Percentiles rank a stretch among this genome's conserved stretches.
Evolutionary conservation across 2,888 invertebrate species (phyloP).

Genomic region (Rhamnusium bicolor): DNA sequence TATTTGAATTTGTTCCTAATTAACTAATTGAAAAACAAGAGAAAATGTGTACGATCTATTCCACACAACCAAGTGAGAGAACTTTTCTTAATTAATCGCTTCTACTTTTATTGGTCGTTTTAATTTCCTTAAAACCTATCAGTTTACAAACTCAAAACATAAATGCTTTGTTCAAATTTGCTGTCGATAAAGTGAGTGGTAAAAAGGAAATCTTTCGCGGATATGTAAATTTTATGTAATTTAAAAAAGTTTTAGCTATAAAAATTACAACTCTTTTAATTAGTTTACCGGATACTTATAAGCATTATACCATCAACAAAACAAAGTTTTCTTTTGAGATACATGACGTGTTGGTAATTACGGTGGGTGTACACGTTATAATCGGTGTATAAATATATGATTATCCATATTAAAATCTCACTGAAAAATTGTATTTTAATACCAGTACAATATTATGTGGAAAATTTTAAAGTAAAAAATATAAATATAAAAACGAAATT

Average conservation of each 20-base stretch:
- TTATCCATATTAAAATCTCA: no score
- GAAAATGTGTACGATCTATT: constrained; percentile 21
- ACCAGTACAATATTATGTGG: no score
- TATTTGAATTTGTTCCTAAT: constrained; percentile 56
- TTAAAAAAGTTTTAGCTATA: not conserved
- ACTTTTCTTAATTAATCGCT: constrained; percentile 33
- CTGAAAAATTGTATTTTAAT: no score
- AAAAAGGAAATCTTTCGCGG: not conserved
- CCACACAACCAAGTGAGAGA: constrained; percentile 20
- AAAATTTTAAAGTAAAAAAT: no score
- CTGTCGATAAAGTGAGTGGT: not conserved
- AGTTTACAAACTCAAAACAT: constrained; percentile 9
- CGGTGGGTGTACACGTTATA: no score
- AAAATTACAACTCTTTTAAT: not conserved
- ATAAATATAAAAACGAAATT: no score
- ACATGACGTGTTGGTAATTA: no score
- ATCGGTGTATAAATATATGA: no score
- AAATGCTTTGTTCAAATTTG: not conserved
- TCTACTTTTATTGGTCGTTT: constrained; percentile 18
- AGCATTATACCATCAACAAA: no score
- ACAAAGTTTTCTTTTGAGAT: no score
- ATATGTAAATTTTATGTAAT: not conserved
- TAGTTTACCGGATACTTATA: not conserved
- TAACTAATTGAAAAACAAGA: constrained; percentile 54
- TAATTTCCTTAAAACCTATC: constrained; percentile 30